Conservation (phyloP, 2,888 invertebrate genomes). For the Nasonovia ribisnigri region DNA sequence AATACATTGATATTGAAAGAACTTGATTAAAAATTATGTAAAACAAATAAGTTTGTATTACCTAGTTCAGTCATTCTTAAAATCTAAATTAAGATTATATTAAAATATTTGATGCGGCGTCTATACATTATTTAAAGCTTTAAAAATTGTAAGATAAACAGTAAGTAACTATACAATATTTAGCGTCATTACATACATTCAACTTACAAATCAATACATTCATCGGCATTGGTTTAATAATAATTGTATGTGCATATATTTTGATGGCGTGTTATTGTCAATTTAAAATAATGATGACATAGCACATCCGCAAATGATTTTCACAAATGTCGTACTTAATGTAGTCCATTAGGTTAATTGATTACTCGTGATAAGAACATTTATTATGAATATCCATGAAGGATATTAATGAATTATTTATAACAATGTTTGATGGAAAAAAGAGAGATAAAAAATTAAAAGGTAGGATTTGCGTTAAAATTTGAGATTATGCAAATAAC, state of each 20-base stretch:
- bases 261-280: not conserved
- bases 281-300: not conserved
- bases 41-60: not conserved
- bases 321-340: constrained; percentile 41
- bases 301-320: not conserved
- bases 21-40: not conserved
- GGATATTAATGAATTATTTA: constrained; percentile 53
- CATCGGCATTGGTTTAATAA: not conserved
- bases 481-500: constrained; percentile 39
- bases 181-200: not conserved
- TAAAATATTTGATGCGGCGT: not conserved
- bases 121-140: not conserved
- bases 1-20: not conserved
- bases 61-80: not conserved
- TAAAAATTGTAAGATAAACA: not conserved
- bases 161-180: not conserved
- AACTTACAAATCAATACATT: not conserved
- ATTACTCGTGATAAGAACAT: constrained; percentile 38
- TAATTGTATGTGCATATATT: not conserved
- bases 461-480: not conserved
- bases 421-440: constrained; percentile 13
- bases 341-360: constrained; percentile 57
- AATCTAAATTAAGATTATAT: not conserved
- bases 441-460: constrained; percentile 26
- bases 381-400: constrained; percentile 50